Evolutionary conservation across 2,113 vertebrate genomes (phyloP).

Genomic region (Salvelinus alpinus): DNA sequence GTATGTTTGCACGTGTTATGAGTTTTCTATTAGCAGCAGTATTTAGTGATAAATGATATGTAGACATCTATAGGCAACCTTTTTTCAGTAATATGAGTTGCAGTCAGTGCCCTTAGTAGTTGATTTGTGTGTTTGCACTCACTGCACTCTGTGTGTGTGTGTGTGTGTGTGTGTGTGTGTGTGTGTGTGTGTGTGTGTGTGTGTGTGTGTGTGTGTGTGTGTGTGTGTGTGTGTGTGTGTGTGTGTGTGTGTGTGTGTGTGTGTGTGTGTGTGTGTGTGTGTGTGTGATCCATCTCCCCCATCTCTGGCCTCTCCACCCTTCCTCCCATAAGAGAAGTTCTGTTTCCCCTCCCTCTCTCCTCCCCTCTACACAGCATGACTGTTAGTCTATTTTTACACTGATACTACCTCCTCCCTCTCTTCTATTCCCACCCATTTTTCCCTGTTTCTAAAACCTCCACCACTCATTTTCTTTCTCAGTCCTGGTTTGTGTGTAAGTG

Average conservation of each 20-base stretch:
- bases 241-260: background rate
- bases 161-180: background rate
- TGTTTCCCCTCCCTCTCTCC: constrained; percentile 59
- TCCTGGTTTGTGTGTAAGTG: constrained; percentile 31
- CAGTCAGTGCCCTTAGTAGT: background rate
- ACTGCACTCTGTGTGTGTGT: background rate
- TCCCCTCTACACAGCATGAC: constrained; percentile 70
- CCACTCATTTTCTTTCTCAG: constrained; percentile 39
- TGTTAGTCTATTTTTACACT: constrained; percentile 77
- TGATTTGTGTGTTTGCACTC: background rate
- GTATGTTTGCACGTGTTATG: background rate
- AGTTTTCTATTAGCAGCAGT: no score
- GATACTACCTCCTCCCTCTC: constrained; percentile 59
- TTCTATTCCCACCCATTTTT: constrained; percentile 70
- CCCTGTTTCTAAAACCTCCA: constrained; percentile 43
- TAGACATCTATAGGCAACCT: no score
- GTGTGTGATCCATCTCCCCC: constrained; percentile 26
- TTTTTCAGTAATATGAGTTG: no score
- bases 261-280: background rate
- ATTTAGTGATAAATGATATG: no score
- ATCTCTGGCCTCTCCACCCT: constrained; percentile 42
- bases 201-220: constrained; percentile 8
- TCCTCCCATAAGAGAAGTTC: constrained; percentile 64
- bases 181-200: no score
- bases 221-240: background rate